phyloP scores from a whole-genome alignment of 2,113 vertebrate species.

The Macquaria ambigua region DNA sequence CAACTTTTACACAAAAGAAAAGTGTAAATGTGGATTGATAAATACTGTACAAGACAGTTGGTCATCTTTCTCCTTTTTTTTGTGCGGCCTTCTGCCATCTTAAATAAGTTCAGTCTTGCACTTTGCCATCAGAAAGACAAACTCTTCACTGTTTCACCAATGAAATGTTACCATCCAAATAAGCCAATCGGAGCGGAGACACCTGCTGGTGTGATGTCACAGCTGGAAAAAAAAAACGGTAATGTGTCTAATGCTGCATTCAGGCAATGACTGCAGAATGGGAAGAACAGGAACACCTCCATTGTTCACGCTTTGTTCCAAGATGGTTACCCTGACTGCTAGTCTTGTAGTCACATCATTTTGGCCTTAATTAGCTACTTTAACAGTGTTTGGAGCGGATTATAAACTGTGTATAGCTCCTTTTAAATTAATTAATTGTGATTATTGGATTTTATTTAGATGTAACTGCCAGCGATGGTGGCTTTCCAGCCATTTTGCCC shows the following conservation, averaged over 20 bases:
- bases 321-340: not conserved
- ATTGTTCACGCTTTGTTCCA: not conserved
- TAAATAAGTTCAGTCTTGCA: not conserved
- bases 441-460: not conserved
- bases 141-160: not conserved
- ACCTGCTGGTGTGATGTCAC: not conserved
- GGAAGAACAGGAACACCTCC: not conserved
- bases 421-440: not conserved
- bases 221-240: not conserved
- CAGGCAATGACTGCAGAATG: not conserved
- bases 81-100: not conserved
- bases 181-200: not conserved
- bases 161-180: not conserved
- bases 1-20: not conserved
- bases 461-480: not conserved
- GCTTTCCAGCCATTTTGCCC: not conserved
- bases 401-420: not conserved
- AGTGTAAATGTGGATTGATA: conserved; percentile 31
- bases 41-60: not conserved
- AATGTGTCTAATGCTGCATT: not conserved
- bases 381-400: not conserved
- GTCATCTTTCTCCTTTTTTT: not conserved
- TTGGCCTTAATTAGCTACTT: not conserved
- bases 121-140: not conserved
- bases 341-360: not conserved